Evolutionary conservation across 2,888 invertebrate species (phyloP).

Genomic region (Stratiomys singularior): DNA sequence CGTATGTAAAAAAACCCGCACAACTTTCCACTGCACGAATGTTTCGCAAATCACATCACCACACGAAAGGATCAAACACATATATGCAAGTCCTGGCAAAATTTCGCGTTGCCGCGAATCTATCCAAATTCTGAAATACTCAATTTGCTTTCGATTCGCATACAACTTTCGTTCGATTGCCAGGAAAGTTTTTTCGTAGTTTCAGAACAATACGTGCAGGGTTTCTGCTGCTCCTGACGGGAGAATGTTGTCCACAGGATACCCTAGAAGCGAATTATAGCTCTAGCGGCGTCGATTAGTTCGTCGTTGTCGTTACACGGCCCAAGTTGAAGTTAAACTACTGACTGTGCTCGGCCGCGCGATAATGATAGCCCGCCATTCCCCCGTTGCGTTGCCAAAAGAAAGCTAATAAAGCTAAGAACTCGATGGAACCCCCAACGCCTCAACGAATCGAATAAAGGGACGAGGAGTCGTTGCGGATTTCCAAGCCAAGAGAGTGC

Average conservation of each 20-base stretch:
- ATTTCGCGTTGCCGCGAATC: neutral
- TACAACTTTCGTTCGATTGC: too few species aligned
- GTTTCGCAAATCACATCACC: neutral
- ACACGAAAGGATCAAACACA: neutral
- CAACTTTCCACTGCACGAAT: neutral
- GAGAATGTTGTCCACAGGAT: neutral
- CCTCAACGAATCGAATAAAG: neutral
- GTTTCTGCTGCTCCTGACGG: neutral
- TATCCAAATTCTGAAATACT: neutral
- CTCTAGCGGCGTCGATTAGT: conserved; percentile 10
- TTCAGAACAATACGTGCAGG: neutral
- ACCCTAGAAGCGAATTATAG: conserved; percentile 15
- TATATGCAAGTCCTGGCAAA: neutral
- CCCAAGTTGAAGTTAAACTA: conserved; percentile 39
- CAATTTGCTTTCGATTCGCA: too few species aligned
- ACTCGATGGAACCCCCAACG: neutral
- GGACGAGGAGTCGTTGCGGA: neutral
- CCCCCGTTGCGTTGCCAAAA: conserved; percentile 15
- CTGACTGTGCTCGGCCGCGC: conserved; percentile 1
- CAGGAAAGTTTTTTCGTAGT: too few species aligned
- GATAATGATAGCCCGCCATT: conserved; percentile 14
- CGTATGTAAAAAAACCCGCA: neutral
- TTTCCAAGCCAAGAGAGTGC: neutral
- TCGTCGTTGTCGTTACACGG: conserved; percentile 30
- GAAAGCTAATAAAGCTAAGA: conserved; percentile 30